Evolutionary conservation across 2,888 invertebrate genomes (phyloP).

Genomic region (Aleiodes leptofemur): DNA sequence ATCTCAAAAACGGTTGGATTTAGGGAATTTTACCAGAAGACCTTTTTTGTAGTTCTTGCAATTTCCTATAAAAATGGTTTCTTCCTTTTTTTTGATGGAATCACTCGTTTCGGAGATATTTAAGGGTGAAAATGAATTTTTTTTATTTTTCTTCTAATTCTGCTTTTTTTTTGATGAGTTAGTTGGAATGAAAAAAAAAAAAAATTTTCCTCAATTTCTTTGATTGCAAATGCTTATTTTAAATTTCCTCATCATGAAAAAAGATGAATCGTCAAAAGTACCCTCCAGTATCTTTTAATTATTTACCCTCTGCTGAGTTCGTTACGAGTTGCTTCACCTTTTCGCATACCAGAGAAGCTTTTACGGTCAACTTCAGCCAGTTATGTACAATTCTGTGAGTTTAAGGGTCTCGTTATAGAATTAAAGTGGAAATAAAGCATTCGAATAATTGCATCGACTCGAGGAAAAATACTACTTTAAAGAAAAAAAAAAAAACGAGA

Average conservation of each 20-base stretch:
- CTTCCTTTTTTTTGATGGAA: too few species aligned
- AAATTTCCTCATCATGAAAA: not conserved
- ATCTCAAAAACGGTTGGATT: too few species aligned
- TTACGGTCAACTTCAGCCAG: slow-evolving; percentile 70
- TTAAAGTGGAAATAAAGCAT: slow-evolving; percentile 26
- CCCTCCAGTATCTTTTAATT: slow-evolving; percentile 72
- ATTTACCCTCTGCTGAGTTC: slow-evolving; percentile 56
- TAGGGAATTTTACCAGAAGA: too few species aligned
- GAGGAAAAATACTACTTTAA: slow-evolving; percentile 6
- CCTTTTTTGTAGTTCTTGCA: too few species aligned
- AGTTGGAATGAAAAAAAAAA: too few species aligned
- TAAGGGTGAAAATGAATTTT: too few species aligned
- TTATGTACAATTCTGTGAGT: slow-evolving; percentile 63
- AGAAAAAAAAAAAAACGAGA: slow-evolving; percentile 11
- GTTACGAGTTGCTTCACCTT: slow-evolving; percentile 27
- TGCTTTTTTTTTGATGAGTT: too few species aligned
- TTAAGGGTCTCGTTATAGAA: slow-evolving; percentile 29
- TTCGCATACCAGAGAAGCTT: slow-evolving; percentile 59
- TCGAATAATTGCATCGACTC: slow-evolving; percentile 17
- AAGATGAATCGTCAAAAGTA: slow-evolving; percentile 40
- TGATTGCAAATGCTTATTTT: not conserved
- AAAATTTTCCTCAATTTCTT: too few species aligned
- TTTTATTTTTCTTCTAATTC: too few species aligned
- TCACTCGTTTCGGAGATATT: too few species aligned
- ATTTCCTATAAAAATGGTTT: too few species aligned